Percentiles rank a stretch among this genome's conserved stretches.
phyloP scores from a whole-genome alignment of 2,113 vertebrate genomes.

The Pionites leucogaster region DNA sequence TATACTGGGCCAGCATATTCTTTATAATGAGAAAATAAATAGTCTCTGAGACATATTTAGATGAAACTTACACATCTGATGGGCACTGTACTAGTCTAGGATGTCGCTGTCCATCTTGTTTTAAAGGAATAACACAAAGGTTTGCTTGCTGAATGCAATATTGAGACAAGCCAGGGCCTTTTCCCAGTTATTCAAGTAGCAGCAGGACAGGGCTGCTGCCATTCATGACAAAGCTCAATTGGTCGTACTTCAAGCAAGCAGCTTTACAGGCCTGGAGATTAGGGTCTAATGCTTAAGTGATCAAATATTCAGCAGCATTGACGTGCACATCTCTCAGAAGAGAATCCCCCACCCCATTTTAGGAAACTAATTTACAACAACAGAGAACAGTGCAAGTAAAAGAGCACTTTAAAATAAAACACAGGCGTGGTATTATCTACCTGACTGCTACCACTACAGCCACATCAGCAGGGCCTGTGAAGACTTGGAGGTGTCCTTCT shows the following conservation, averaged over 20 bases:
- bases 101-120: not conserved
- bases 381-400: not conserved
- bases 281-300: not conserved
- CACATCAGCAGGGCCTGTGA: not conserved
- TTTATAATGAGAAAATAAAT: slow-evolving; percentile 2
- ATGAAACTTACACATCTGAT: not conserved
- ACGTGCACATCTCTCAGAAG: not conserved
- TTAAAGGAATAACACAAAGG: not conserved
- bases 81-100: not conserved
- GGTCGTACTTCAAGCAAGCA: not conserved
- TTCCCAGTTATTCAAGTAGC: not conserved
- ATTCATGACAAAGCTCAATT: not conserved
- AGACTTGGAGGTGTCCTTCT: not conserved
- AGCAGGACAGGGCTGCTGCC: not conserved
- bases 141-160: not conserved
- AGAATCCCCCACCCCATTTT: not conserved
- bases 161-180: not conserved
- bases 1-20: not conserved
- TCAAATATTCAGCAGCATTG: not conserved
- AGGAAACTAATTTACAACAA: not conserved
- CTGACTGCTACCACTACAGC: not conserved
- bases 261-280: not conserved
- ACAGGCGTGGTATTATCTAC: not conserved
- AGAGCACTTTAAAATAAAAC: not conserved
- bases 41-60: not conserved